Evolutionary conservation across 1,140 invertebrate genomes (phyloP).

Genomic region (Centruroides sculpturatus): DNA sequence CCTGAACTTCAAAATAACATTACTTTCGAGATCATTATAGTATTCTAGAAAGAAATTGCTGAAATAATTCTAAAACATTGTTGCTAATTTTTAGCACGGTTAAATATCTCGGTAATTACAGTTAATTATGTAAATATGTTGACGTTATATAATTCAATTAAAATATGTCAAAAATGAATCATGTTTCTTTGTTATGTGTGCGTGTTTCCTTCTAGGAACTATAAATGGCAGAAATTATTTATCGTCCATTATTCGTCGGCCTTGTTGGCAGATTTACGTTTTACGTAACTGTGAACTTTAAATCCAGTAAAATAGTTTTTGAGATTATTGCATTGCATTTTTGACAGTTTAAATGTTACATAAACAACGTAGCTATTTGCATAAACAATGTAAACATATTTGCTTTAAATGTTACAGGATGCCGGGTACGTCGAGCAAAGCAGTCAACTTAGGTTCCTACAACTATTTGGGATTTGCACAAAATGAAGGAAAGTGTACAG

Average conservation of each 20-base stretch:
- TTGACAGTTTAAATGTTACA: neutral
- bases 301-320: too few species aligned
- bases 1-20: too few species aligned
- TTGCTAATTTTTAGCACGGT: too few species aligned
- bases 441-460: conserved; percentile 76
- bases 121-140: neutral
- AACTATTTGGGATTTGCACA: conserved; percentile 87
- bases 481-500: conserved; percentile 52
- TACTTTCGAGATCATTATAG: too few species aligned
- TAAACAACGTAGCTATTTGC: too few species aligned
- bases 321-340: too few species aligned
- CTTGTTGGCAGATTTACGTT: conserved; percentile 1
- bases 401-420: conserved; percentile 7
- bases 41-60: too few species aligned
- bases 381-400: too few species aligned
- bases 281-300: neutral
- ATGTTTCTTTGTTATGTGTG: neutral
- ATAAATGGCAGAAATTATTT: neutral
- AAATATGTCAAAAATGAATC: neutral
- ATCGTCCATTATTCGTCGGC: neutral
- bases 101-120: too few species aligned
- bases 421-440: conserved; percentile 15
- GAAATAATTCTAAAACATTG: too few species aligned
- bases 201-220: neutral
- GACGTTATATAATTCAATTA: neutral